Base-by-base conservation (phyloP, 2,797 vertebrate species). In the Hozukius guyotensis region DNA sequence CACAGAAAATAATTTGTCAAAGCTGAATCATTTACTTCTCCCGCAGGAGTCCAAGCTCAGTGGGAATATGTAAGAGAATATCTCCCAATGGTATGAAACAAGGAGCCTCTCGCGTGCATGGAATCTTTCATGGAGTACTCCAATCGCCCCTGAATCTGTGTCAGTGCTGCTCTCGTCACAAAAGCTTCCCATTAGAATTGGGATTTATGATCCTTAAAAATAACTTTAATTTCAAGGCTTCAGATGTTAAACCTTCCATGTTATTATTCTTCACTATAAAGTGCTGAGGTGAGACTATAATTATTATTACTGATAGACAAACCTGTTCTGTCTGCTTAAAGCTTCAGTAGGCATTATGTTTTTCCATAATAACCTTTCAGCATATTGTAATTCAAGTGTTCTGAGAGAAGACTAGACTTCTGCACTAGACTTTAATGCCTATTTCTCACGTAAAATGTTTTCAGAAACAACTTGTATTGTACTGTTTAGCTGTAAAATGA, bases 141-240 rank as follows among this genome's bases (percentile, higher is more conserved):
- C 42, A 77, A 71, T 77, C 62, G 55, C 12, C 42, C 24, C 9
- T 36, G 82, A 83, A 85, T 80, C 66, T 72, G 62, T 70, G 16
- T 53, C 53, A 31, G 29, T 46, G 38, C 57, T 79, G 18, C 72
- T 87, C 82, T 77, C 67, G 42, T 82, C 63, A 63, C 57, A 27
- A 72, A 59, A 22, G 64, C 29, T 81, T 77, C 77, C 56, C 3
- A 59, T 75, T 69, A 70, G 22, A 81, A 53, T 72, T 34, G 12
- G 72, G 31, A 75, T 79, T 59, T 61, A 82, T 67, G 34, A 70
- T 53, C 59, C 55, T 10, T 22, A n/a, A 71, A 68, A 61, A 61
- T 62, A n/a, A 69, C 55, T 57, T 34, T 36, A 5, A 53, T 84
- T 78, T 74, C 22, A 72, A n/a, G 38, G 38, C 46, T 52, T 70